These are phyloP conservation scores for Priocnemis perturbator DNA, from an alignment of 2,888 invertebrate genomes.

Conservation along the genomic window DNA sequence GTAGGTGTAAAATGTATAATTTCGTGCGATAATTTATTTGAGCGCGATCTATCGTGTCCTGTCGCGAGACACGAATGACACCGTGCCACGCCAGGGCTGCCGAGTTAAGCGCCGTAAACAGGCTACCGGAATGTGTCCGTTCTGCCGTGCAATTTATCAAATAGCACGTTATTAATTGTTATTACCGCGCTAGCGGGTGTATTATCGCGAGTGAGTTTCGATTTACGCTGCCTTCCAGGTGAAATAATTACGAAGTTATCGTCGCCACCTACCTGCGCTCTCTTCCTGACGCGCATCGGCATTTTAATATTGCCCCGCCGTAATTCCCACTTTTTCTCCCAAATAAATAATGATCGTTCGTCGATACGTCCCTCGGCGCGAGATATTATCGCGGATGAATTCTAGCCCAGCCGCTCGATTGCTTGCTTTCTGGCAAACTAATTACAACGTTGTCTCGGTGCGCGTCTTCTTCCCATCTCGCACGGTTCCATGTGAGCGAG, in stretches of 20 bases:
- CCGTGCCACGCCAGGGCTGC: conserved; percentile 17
- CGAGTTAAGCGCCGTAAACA: conserved; percentile 25
- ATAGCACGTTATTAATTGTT: conserved; percentile 38
- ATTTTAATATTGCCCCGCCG: no score
- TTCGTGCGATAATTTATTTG: neutral
- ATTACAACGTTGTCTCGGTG: neutral
- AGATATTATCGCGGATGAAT: neutral
- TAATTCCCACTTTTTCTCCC: no score
- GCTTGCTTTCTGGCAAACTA: neutral
- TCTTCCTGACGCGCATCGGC: neutral
- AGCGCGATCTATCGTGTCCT: conserved; percentile 13
- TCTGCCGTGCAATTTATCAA: conserved; percentile 36
- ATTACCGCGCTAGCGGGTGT: conserved; percentile 34
- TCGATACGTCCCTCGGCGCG: neutral
- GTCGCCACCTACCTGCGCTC: conserved; percentile 6
- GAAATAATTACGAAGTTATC: conserved; percentile 32
- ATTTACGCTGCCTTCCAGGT: conserved; percentile 33
- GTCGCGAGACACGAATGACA: conserved; percentile 16
- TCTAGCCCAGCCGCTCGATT: neutral
- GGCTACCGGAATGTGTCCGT: conserved; percentile 16
- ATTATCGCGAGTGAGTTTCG: conserved; percentile 40
- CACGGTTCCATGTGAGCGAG: no score
- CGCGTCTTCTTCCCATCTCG: no score
- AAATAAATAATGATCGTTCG: neutral
- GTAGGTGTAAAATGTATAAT: no score